Conservation (phyloP, 2,113 vertebrate species). For the Ascaphus truei region DNA sequence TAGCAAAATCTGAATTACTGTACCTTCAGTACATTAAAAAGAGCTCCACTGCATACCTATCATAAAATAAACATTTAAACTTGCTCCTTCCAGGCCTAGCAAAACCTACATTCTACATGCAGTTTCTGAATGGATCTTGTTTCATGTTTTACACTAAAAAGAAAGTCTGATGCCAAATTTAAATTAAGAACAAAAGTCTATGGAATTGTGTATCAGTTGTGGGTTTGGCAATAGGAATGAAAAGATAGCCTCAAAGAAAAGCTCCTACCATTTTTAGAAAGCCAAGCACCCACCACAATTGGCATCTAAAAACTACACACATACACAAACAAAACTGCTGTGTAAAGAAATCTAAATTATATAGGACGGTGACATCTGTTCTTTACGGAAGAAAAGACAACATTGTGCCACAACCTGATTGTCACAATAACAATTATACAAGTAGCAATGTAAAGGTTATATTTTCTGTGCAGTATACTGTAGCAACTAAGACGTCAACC, state of each 20-base stretch:
- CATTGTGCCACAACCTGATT: too few relatives aligned
- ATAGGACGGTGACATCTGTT: constrained; percentile 72
- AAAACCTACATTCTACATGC: constrained; percentile 52
- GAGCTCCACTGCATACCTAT: too few relatives aligned
- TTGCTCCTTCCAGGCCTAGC: not conserved
- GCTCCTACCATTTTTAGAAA: constrained; percentile 81
- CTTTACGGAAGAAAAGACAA: constrained; percentile 50
- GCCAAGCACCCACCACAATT: constrained; percentile 78
- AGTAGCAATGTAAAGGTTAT: too few relatives aligned
- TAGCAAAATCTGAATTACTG: too few relatives aligned
- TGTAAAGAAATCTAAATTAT: constrained; percentile 81
- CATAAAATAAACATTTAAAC: not conserved
- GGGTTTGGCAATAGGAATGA: constrained; percentile 70
- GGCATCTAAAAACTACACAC: constrained; percentile 69
- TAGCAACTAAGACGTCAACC: too few relatives aligned
- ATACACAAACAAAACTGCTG: constrained; percentile 78
- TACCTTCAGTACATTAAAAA: too few relatives aligned
- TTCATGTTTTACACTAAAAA: constrained; percentile 71
- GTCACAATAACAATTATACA: too few relatives aligned
- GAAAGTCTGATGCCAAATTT: constrained; percentile 67
- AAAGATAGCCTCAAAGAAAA: constrained; percentile 77
- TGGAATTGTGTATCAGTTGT: constrained; percentile 79
- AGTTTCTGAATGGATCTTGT: constrained; percentile 57
- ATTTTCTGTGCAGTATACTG: too few relatives aligned
- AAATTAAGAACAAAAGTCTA: constrained; percentile 87